Base-by-base conservation (phyloP, 37 sponge, comb jelly and placozoan species). In the Chondrilla cf. caribensis region DNA sequence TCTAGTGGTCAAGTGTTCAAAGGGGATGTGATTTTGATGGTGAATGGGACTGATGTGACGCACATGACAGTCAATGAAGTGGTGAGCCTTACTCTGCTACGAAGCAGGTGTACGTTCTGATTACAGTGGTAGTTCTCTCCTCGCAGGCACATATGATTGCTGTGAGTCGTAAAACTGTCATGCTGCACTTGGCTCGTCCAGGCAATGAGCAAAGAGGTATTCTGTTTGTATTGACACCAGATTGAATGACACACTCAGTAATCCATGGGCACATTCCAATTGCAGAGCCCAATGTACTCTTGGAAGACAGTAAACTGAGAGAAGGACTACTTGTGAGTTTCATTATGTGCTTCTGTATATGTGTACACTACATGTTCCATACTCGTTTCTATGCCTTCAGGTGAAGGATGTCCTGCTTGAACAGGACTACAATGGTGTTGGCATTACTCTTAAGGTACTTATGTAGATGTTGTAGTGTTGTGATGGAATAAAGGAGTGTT, bases 51-150 rank as follows among this genome's bases (percentile, higher is more conserved):
- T 40, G 76, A 73, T 39, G 44, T 42, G 29, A 40, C 41, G 18
- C 24, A 21, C 25, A 43, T 42, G 44, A 73, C 76, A n/a, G 38
- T 73, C 38, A 37, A 73, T n/a, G 76, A 73, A 73, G 76, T 73
- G 21, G 76, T 73, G n/a, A 73, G 76, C 6, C 39, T 4, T 43
- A 3, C n/a, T n/a, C n/a, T n/a, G n/a, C n/a, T n/a, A n/a, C n/a
- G n/a, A n/a, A n/a, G n/a, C n/a, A n/a, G n/a, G n/a, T n/a, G n/a
- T n/a, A n/a, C n/a, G n/a, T n/a, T n/a, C n/a, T n/a, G n/a, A n/a
- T n/a, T n/a, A n/a, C n/a, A n/a, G n/a, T n/a, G n/a, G n/a, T n/a
- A n/a, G n/a, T n/a, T n/a, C n/a, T n/a, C n/a, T n/a, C n/a, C n/a
- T n/a, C 29, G 0, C 33, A 67, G 68, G 68, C 68, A 33, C 35